phyloP scores from a whole-genome alignment of 2,797 vertebrate genomes.

The Pristis pectinata region DNA sequence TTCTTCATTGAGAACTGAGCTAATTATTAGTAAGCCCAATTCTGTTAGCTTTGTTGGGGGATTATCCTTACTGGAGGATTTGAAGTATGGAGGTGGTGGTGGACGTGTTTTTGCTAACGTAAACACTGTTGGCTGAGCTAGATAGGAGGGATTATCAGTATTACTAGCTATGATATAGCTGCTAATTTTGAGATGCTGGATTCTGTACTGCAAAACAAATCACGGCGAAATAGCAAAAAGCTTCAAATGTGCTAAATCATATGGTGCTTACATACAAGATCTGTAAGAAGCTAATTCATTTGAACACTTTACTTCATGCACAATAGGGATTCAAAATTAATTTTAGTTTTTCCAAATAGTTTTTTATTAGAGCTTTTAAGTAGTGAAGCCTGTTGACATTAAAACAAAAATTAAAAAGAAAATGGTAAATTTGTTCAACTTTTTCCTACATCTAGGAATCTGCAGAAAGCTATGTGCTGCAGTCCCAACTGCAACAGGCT shows the following conservation, averaged over 20 bases:
- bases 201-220: neutral
- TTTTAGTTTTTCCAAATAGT: neutral
- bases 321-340: neutral
- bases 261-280: neutral
- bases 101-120: neutral
- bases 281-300: neutral
- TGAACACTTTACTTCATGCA: neutral
- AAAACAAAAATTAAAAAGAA: too few species aligned
- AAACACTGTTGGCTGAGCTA: neutral
- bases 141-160: neutral
- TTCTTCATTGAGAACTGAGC: too few species aligned
- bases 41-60: neutral
- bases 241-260: neutral
- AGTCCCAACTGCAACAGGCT: too few species aligned
- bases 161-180: neutral
- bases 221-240: neutral
- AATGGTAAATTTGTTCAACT: too few species aligned
- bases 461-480: too few species aligned
- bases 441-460: too few species aligned
- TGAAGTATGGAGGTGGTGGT: neutral
- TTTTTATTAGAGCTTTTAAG: neutral
- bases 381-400: neutral
- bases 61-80: neutral
- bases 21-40: neutral
- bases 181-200: neutral